A percentile compares a stretch with the other conserved stretches of the same genome.
phyloP scores from a whole-genome alignment of 2,888 invertebrate species.

The Brachylomia viminalis region DNA sequence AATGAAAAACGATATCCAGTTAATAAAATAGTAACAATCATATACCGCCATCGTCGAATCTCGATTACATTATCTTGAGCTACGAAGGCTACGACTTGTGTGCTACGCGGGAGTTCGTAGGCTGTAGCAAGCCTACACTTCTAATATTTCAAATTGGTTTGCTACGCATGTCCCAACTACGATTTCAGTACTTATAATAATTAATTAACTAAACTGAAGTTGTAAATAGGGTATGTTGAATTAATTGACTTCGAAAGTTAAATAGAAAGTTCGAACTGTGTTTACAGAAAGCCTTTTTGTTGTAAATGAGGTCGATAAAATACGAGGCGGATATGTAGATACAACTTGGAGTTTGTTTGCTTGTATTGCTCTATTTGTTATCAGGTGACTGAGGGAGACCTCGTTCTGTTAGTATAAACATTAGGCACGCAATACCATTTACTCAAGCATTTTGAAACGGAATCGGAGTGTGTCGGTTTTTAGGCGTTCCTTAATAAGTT shows the following conservation, averaged over 20 bases:
- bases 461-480: conserved; percentile 1
- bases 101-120: conserved; percentile 39
- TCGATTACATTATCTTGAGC: neutral
- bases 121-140: conserved; percentile 39
- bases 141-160: conserved; percentile 21
- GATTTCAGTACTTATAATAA: conserved; percentile 21
- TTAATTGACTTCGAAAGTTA: conserved; percentile 50
- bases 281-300: conserved; percentile 48
- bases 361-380: conserved; percentile 59
- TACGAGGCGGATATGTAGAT: conserved; percentile 48
- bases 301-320: conserved; percentile 51
- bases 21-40: conserved; percentile 2
- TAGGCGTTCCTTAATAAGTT: neutral
- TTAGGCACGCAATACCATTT: conserved; percentile 56
- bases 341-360: conserved; percentile 46
- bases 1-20: conserved; percentile 2
- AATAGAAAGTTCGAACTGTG: conserved; percentile 46
- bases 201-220: conserved; percentile 33
- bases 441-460: conserved; percentile 38
- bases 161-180: conserved; percentile 27
- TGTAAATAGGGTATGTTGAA: conserved; percentile 38
- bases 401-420: conserved; percentile 53
- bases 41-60: neutral
- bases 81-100: conserved; percentile 27
- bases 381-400: conserved; percentile 48